Evolutionary conservation across 2,113 vertebrate species (phyloP), one percentile per base, ranked within the genome.

Genomic region (Coreoperca whiteheadi): DNA sequence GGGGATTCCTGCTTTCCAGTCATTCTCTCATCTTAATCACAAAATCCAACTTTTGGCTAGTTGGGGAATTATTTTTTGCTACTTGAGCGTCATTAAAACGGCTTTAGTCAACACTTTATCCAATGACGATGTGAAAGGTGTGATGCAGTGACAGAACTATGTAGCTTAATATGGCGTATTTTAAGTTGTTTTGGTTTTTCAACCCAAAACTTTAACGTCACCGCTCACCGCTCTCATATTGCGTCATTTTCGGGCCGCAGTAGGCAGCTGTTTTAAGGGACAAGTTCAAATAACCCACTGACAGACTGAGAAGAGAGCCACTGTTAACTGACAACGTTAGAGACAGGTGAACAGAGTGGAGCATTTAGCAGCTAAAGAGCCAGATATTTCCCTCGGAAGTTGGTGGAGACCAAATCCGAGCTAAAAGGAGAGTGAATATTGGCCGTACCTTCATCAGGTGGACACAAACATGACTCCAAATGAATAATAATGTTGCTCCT

Each of bases 1-100:
- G 82, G 64, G 48, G 70, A 61, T 70, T 85, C 79, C 67, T 79
- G 56, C 25, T 61, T 70, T 65, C 76, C 18, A 66, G 12, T 41
- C 57, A 59, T 6, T 73, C 77, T 51, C 41, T 50, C 1, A 1
- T 71, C 56, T 53, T 46, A 60, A 20, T 32, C 20, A 18, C 8
- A 25, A 9, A n/a, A 70, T 75, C 9, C 48, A 63, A 53, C 14
- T 63, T 68, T 53, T 76, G 32, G 32, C 4, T 5, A 8, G 11
- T 12, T 56, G 16, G 3, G 7, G 6, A n/a, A 4, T 10, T 10
- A 4, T 34, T 46, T n/a, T 32, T 10, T 32, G 21, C 18, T 9
- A 6, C 15, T 39, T 6, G 10, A 25, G 16, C 10, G 4, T 34
- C 28, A n/a, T 25, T 25, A 4, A 46, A 67, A 6, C 4, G 9